These are phyloP conservation scores for Pterobdella sp. DNA, from an alignment of 2,888 invertebrate species.

Conservation along the genomic window DNA sequence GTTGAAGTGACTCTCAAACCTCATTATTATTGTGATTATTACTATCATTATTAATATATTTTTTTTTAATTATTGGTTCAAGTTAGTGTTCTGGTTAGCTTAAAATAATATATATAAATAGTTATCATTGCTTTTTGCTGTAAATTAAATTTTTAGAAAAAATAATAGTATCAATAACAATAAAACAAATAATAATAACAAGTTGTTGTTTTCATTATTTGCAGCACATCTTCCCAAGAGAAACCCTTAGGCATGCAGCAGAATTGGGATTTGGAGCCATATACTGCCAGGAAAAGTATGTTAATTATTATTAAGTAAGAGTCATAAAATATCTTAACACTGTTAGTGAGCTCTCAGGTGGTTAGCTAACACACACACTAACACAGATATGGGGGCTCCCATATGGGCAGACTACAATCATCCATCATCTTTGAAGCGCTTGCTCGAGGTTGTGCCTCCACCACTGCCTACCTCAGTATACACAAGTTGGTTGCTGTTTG, in stretches of 20 bases:
- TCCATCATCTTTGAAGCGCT: constrained; percentile 58
- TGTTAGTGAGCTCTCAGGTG: no score
- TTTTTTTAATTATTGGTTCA: neutral
- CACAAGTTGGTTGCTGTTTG: constrained; percentile 53
- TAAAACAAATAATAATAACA: neutral
- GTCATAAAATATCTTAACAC: no score
- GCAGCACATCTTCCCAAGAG: constrained; percentile 55
- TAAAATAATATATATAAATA: neutral
- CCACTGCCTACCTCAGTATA: constrained; percentile 57
- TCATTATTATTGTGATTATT: neutral
- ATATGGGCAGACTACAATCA: constrained; percentile 54
- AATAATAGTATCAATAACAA: neutral
- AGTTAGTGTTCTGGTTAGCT: neutral
- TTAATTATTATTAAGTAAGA: no score
- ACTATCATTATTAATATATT: neutral
- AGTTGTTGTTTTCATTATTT: neutral
- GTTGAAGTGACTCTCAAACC: constrained; percentile 41
- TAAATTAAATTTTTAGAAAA: neutral
- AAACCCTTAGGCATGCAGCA: constrained; percentile 54
- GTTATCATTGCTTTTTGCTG: neutral
- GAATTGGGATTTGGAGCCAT: constrained; percentile 57
- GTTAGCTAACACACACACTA: no score
- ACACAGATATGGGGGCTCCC: constrained; percentile 57
- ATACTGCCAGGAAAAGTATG: constrained; percentile 54
- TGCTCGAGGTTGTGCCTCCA: constrained; percentile 56